phyloP scores from a whole-genome alignment of 2,888 invertebrate species.

The Brenthis daphne region DNA sequence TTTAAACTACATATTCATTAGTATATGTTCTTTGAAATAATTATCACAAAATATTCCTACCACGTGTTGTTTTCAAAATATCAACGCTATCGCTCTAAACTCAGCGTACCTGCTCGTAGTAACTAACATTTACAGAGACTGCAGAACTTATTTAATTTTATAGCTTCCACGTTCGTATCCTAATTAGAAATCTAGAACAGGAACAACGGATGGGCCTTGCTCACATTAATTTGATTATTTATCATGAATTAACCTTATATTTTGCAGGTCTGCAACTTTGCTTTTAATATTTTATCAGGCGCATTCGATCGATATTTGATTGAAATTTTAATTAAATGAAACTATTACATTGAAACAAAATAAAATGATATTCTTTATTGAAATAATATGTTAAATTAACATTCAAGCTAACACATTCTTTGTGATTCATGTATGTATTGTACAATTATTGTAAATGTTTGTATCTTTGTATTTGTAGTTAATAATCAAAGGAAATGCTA shows the following conservation, averaged over 20 bases:
- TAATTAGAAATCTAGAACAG: conserved; percentile 44
- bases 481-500: too few species aligned
- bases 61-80: neutral
- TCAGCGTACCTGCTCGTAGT: conserved; percentile 20
- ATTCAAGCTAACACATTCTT: too few species aligned
- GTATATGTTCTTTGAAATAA: too few species aligned
- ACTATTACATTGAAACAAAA: too few species aligned
- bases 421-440: too few species aligned
- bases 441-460: too few species aligned
- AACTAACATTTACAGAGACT: conserved; percentile 27
- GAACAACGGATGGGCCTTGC: conserved; percentile 22
- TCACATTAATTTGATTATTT: conserved; percentile 32
- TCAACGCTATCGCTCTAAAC: conserved; percentile 16
- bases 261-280: conserved; percentile 9
- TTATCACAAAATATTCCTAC: neutral
- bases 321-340: neutral
- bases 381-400: too few species aligned
- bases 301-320: conserved; percentile 6
- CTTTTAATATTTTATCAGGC: conserved; percentile 29
- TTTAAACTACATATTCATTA: neutral
- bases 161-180: conserved; percentile 36
- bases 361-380: too few species aligned
- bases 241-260: conserved; percentile 18
- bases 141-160: conserved; percentile 32
- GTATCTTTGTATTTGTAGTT: too few species aligned